Percentiles rank a stretch among this genome's conserved stretches.
phyloP scores from a whole-genome alignment of 2,113 vertebrate genomes.

The Daubentonia madagascariensis region DNA sequence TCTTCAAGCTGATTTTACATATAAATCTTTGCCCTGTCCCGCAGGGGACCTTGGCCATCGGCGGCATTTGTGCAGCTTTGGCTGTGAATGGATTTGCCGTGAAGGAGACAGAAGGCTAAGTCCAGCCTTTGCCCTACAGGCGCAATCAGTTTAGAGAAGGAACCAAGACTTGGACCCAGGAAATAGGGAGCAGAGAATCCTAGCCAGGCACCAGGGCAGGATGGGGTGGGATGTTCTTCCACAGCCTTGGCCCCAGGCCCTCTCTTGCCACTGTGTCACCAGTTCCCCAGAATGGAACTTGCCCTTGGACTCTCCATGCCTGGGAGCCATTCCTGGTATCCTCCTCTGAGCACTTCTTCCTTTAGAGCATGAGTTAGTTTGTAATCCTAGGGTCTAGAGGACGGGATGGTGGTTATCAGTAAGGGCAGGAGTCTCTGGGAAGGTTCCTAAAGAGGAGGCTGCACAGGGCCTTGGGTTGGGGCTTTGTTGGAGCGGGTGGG shows the following conservation, averaged over 20 bases:
- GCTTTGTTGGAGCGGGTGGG: neutral
- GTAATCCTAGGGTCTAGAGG: neutral
- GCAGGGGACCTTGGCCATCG: accelerated
- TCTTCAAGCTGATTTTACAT: neutral
- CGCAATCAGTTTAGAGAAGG: neutral
- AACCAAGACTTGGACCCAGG: no score
- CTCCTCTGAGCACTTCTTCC: neutral
- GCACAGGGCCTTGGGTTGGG: neutral
- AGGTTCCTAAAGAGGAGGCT: no score
- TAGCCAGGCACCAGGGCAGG: neutral
- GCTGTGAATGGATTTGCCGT: neutral
- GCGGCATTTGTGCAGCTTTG: accelerated
- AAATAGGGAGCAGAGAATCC: neutral
- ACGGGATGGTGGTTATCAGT: accelerated
- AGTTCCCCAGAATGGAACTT: accelerated
- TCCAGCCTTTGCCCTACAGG: no score
- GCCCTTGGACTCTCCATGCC: neutral
- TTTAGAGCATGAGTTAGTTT: accelerated
- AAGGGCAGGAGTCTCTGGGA: neutral
- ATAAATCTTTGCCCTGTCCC: no score
- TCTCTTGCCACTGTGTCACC: accelerated
- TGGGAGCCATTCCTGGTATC: accelerated
- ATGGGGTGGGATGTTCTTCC: accelerated
- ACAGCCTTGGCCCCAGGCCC: accelerated
- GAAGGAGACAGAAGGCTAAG: neutral